Base-by-base conservation (phyloP, 2,888 invertebrate species). In the Pharmacophagus antenor region DNA sequence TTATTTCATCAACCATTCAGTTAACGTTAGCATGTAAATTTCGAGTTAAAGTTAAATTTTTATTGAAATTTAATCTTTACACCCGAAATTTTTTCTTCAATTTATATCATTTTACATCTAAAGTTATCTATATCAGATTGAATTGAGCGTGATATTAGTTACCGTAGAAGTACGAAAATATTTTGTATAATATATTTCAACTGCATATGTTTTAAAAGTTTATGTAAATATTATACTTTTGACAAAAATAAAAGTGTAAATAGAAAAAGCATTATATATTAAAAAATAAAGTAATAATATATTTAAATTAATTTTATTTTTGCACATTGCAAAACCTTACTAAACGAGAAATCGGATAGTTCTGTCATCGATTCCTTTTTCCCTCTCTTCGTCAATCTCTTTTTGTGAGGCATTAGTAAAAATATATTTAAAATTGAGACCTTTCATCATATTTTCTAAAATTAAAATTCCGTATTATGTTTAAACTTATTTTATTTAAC, bases 121-220 rank as follows among this genome's bases (percentile, higher is more conserved):
- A 58, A 58, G 60, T 66, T 67, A 63, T 64, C 61, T 56, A 62
- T 62, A 64, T 59, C 51, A 47, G 53, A 65, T 49, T 49, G 47
- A 67, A 80, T 81, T 74, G 73, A 77, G 71, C 77, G 88, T 88
- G 88, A 89, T 89, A 88, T 84, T 84, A 88, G 89, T 88, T 89
- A 88, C 88, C 88, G 79, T 87, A 85, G 78, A 71, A 74, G 52
- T 65, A 66, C 65, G 31, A 67, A 57, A 61, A 60, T 62, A 65
- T 62, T 62, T 65, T 57, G 56, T 69, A 66, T 70, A 65, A 51
- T 52, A 51, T 66, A 63, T 67, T 64, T 64, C 62, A 70, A 71
- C 57, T 68, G 70, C 61, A 66, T 70, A 69, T 67, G 66, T 65
- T 63, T 70, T 70, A 68, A 70, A 70, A 76, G 66, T 59, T 74